Base-by-base conservation (phyloP, 2,888 invertebrate genomes). In the Agonum fuliginosum region DNA sequence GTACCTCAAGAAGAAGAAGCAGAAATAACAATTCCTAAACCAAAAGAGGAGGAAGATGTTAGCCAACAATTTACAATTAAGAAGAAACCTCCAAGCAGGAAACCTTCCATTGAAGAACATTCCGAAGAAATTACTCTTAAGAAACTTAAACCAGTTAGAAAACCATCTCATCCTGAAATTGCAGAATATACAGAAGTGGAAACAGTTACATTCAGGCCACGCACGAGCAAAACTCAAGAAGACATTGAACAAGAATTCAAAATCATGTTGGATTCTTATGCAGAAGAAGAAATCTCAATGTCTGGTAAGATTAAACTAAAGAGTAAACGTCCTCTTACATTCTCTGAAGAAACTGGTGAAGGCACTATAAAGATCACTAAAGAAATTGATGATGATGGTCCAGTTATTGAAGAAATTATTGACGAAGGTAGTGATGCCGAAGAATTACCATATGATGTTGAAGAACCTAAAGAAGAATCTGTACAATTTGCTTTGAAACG, bases 191-290 rank as follows among this genome's bases (percentile, higher is more conserved):
- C 92, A 0, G 94, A 93, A 83, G 91, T 92, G 6, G 93, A 94
- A 88, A 93, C 91, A 81, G 94, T 95, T 0, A 95, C 93, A 41
- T 95, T 95, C 86, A 91, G 93, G 82, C 94, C 95, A 8, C 92
- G 92, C 86, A 86, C 88, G 3, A 93, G 92, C 0, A 94, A 93
- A 88, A 94, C 93, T 0, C 94, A 94, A 86, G 95, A 95, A 88
- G 94, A 95, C 82, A 94, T 96, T 10, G 95, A 96, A 84, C 96
- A 96, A 87, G 96, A 96, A 87, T 96, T 96, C 84, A 95, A 93
- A 86, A 95, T 96, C 80, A 93, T 94, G 8, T 87, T 95, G 79
- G 94, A 95, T 86, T 93, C 94, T 0, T 95, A 95, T 84, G 95
- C 94, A 41, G 95, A 95, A 87, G 95, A 95, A 88, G 95, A 95